Conservation (phyloP, 2,797 vertebrate species). For the Sebastes miniatus region DNA sequence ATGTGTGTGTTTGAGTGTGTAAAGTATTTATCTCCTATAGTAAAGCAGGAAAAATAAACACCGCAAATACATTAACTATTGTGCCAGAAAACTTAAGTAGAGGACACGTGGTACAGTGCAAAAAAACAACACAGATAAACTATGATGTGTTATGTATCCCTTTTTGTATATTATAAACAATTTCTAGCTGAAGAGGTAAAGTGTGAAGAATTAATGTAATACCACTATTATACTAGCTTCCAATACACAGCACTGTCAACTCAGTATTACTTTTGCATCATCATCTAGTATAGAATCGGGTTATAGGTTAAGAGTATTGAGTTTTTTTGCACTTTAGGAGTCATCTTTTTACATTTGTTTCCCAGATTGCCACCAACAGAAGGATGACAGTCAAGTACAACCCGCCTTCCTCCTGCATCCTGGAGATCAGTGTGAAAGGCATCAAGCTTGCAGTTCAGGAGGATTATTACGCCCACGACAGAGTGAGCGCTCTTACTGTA, state of each 20-base stretch:
- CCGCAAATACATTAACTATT: neutral
- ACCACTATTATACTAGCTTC: neutral
- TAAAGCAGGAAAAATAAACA: neutral
- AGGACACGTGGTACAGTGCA: neutral
- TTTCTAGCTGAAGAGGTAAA: too few relatives aligned
- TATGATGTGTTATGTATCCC: neutral
- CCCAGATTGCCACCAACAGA: conserved; percentile 95
- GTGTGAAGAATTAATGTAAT: neutral
- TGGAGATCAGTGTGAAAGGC: conserved; percentile 95
- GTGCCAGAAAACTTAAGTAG: neutral
- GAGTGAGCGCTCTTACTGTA: conserved; percentile 42
- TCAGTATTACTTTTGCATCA: neutral
- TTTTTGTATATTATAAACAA: neutral
- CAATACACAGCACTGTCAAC: neutral
- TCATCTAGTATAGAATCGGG: neutral
- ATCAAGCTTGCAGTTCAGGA: conserved; percentile 94
- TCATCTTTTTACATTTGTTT: neutral
- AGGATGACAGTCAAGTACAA: conserved; percentile 97
- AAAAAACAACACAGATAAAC: neutral
- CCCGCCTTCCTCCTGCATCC: conserved; percentile 93
- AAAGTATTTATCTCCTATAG: neutral
- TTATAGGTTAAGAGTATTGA: neutral
- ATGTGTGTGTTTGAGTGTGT: neutral
- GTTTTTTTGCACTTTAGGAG: neutral
- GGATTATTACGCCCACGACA: conserved; percentile 79